Conservation (phyloP, 30 jellyfish, hydroid and myxozoan species). For the Cassiopea andromeda region DNA sequence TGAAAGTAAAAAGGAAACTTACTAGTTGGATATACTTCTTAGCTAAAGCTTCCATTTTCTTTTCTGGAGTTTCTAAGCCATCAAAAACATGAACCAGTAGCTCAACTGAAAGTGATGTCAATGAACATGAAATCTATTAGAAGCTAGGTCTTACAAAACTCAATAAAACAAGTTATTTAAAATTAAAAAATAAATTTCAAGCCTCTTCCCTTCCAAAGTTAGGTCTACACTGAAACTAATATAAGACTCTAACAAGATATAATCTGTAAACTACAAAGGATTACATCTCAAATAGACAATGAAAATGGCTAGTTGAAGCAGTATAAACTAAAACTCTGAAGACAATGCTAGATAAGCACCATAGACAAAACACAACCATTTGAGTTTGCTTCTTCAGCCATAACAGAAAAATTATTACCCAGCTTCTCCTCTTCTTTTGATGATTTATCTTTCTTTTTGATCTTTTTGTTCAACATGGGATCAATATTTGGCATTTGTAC, state of each 20-base stretch:
- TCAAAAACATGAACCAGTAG: conserved; percentile 96
- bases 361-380: no score
- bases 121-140: neutral
- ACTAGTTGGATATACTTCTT: conserved; percentile 96
- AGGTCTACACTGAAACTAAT: no score
- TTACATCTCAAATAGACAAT: no score
- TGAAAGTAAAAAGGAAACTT: conserved; percentile 6
- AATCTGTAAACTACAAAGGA: no score
- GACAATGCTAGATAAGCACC: no score
- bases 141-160: no score
- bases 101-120: conserved; percentile 65
- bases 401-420: conserved; percentile 7
- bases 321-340: no score
- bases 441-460: conserved; percentile 60
- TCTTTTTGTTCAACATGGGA: conserved; percentile 19
- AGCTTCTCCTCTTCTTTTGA: conserved; percentile 65
- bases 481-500: conserved; percentile 53
- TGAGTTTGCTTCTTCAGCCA: neutral
- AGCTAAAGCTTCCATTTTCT: conserved; percentile 98
- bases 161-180: no score
- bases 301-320: no score
- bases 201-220: no score
- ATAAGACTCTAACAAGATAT: no score
- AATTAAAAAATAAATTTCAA: no score
- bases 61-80: conserved; percentile 95